phyloP scores from a whole-genome alignment of 2,797 vertebrate genomes.

The Trematomus bernacchii region DNA sequence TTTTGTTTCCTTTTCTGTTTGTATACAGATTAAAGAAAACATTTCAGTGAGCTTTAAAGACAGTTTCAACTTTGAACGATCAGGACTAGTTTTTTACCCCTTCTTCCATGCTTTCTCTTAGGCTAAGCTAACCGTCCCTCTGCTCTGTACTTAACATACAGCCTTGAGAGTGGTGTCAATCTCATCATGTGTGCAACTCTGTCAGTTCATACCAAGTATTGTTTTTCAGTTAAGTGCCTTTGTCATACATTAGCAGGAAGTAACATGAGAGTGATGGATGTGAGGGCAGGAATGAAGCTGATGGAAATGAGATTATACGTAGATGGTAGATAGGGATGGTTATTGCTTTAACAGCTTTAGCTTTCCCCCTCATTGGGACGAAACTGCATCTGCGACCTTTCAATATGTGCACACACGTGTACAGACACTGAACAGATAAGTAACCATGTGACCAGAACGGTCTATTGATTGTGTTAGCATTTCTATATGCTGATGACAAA shows the following conservation, averaged over 20 bases:
- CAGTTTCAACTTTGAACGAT: no score
- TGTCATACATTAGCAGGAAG: background rate
- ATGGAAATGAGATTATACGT: background rate
- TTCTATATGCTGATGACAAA: slow-evolving; percentile 26
- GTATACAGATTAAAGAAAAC: background rate
- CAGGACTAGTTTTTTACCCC: no score
- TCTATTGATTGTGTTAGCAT: slow-evolving; percentile 16
- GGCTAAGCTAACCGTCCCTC: no score
- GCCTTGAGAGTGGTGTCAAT: background rate
- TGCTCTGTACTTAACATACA: background rate
- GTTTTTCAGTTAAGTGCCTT: slow-evolving; percentile 21
- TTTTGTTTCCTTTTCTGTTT: background rate
- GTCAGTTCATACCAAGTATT: slow-evolving; percentile 6
- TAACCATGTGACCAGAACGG: no score
- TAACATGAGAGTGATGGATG: slow-evolving; percentile 8
- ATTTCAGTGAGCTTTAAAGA: background rate
- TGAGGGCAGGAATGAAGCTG: background rate
- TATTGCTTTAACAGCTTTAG: slow-evolving; percentile 9
- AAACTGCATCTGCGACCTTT: background rate
- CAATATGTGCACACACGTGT: background rate
- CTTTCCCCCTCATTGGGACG: background rate
- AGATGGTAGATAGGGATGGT: background rate
- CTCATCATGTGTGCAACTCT: background rate
- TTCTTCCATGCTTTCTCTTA: no score
- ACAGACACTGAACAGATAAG: background rate